Base-by-base conservation (phyloP, 1,140 invertebrate species). In the Nasonia giraulti region DNA sequence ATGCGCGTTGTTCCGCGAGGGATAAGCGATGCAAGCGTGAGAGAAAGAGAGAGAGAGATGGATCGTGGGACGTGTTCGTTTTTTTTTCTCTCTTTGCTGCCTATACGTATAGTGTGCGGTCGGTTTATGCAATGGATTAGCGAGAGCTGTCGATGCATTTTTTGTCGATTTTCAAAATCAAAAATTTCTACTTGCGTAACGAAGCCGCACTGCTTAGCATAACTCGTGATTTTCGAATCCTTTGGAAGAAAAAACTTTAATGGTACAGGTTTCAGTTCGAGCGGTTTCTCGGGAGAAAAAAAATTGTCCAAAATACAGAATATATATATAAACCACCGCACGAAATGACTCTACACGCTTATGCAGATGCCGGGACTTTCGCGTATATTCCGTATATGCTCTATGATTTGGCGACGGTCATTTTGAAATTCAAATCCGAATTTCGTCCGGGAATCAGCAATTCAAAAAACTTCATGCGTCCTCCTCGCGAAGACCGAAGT, bases 381-480 rank as follows among this genome's bases (percentile, higher is more conserved):
- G 20, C 55, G 20, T n/a, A 62, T 62, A 62, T 62, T 62, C 55
- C 55, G 6, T 6, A 62, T 17, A 62, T 20, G 6, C 55, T n/a
- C n/a, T 62, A 62, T 62, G 55, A 62, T 62, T 62, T 62, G 55
- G 55, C 55, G 55, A n/a, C 55, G 55, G 23, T 71, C 68, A 33
- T 71, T 71, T 71, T 71, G 68, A 71, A 71, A 27, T 71, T 71
- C 23, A 71, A 71, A 71, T 71, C 23, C 8, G 68, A 33, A 71
- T 71, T 71, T 71, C 10, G 27, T 14, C 31, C 31, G 1, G 3
- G 12, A 71, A 71, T 71, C 23, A 71, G 68, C 23, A 71, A 71
- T 71, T 71, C 68, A 71, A 71, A 71, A 71, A 71, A 71, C 31
- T 71, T 71, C 12, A 62, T n/a, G 20, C 55, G 55, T 50, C 55